These are phyloP conservation scores for Oreochromis niloticus DNA, from an alignment of 2,113 vertebrate species.

Conservation along the genomic window DNA sequence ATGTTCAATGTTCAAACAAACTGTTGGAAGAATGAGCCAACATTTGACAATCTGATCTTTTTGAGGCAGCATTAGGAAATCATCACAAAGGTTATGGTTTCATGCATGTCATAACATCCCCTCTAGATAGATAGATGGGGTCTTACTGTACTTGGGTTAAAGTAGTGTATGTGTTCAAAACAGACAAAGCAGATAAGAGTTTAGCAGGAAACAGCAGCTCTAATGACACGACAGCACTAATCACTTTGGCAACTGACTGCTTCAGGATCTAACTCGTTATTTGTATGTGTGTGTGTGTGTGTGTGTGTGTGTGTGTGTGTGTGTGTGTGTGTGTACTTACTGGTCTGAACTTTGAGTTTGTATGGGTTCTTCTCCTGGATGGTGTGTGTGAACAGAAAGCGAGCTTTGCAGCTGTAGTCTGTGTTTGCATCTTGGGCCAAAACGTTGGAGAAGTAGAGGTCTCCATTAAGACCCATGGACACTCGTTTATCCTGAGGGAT, in stretches of 20 bases:
- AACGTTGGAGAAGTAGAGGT: slow-evolving; percentile 97
- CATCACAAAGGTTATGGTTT: neutral
- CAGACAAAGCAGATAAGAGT: neutral
- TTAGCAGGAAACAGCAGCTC: neutral
- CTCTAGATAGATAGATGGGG: slow-evolving; percentile 31
- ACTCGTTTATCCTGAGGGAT: slow-evolving; percentile 88
- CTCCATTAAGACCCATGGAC: slow-evolving; percentile 92
- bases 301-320: neutral
- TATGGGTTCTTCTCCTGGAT: slow-evolving; percentile 98
- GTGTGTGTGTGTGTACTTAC: slow-evolving; percentile 57
- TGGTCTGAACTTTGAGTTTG: slow-evolving; percentile 87
- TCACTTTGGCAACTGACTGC: neutral
- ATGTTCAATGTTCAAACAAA: neutral
- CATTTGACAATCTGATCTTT: neutral
- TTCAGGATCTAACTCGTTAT: neutral
- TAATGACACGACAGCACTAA: neutral
- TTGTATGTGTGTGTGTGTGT: neutral
- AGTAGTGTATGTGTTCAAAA: neutral
- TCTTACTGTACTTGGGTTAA: neutral
- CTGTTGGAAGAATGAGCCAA: neutral
- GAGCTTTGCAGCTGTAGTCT: slow-evolving; percentile 96
- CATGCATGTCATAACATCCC: neutral
- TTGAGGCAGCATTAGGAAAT: neutral
- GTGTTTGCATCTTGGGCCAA: slow-evolving; percentile 80
- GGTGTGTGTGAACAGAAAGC: slow-evolving; percentile 94